Evolutionary conservation across 2,797 vertebrate species (phyloP), one percentile per base, ranked within the genome.

Genomic region (Anabacerthia variegaticeps): DNA sequence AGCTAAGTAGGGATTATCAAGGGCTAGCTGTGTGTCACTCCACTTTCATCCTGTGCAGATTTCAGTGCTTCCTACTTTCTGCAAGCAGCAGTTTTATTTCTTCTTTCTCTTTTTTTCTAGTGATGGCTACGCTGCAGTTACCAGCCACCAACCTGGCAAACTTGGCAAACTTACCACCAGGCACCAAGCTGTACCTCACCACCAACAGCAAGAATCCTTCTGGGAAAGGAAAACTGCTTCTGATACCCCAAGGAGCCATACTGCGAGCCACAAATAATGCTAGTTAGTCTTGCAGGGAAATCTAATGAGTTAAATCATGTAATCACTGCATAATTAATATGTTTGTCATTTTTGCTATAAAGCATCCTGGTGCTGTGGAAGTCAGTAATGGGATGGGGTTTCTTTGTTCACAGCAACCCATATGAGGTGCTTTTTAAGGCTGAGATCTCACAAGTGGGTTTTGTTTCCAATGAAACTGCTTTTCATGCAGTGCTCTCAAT

Each of bases 161-260:
- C 98, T 94, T 99, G 97, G 99, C 99, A 66, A 99, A 99, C 92
- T 97, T 99, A 83, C 99, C 99, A 78, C 99, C 99, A 26, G 99
- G 99, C 95, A 99, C 99, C 89, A 99, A 99, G 93, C 98, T 99
- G 36, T 99, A 99, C 98, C 98, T 99, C 92, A 99, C 99, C 82
- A 99, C 99, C 56, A 99, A 99, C 97, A 99, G 99, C 97, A 99
- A 99, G 98, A 99, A 99, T 92, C 99, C 99, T 48, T 99, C 99
- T 5, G 99, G 99, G 88, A 99, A 99, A 98, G 99, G 99, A 95
- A 99, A 99, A 97, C 98, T 99, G 92, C 98, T 99, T 85, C 99
- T 99, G 93, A 99, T 99, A 89, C 99, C 99, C 41, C 99, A 99
- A 95, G 99, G 99, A 97, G 99, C 99, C 71, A 99, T 99, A 89